Percentiles rank a stretch among this genome's conserved stretches.
phyloP scores from a whole-genome alignment of 2,113 vertebrate species.

The Aldabrachelys gigantea region DNA sequence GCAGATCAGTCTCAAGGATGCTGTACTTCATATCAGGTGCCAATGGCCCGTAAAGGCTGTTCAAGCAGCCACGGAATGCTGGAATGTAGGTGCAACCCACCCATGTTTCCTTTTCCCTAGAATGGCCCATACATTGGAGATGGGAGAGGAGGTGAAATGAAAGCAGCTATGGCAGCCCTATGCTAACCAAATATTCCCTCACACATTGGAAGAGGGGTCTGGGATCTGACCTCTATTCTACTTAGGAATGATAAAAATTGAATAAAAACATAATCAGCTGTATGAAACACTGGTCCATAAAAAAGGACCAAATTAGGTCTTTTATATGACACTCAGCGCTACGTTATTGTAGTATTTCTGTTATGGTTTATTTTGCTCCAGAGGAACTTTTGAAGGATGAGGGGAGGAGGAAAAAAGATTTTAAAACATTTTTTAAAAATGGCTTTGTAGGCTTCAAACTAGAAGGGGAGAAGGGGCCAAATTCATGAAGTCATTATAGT shows the following conservation, averaged over 20 bases:
- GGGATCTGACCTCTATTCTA: neutral
- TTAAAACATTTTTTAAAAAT: neutral
- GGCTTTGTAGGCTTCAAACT: neutral
- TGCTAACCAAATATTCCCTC: neutral
- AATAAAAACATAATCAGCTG: slow-evolving; percentile 11
- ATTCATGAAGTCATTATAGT: neutral
- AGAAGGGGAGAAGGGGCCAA: neutral
- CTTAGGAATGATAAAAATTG: neutral
- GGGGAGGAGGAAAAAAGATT: neutral
- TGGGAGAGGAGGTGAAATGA: neutral
- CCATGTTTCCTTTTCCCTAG: neutral
- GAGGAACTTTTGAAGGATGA: neutral
- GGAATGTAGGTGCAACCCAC: neutral
- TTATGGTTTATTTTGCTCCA: neutral
- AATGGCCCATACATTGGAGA: neutral
- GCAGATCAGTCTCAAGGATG: neutral
- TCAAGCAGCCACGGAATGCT: neutral
- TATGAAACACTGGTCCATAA: neutral
- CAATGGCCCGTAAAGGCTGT: neutral
- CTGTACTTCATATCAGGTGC: no score
- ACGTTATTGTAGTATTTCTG: no score
- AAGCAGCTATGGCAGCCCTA: neutral
- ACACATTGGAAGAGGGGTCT: neutral
- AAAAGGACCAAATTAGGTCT: neutral
- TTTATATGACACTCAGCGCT: no score